Base-by-base conservation (phyloP, 2,888 invertebrate genomes). In the Stictocephala bisonia region DNA sequence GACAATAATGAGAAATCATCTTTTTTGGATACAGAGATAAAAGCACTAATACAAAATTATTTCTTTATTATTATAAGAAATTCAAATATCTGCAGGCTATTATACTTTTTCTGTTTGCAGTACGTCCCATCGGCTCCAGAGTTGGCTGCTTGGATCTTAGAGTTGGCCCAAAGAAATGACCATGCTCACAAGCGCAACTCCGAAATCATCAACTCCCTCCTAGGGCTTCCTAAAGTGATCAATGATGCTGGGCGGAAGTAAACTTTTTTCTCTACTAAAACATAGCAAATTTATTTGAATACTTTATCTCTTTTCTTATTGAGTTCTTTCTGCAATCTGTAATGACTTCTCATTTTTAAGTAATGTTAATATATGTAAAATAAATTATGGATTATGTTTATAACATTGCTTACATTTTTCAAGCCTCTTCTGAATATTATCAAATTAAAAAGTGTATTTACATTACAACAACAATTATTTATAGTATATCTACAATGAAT, bases 171-270 rank as follows among this genome's bases (percentile, higher is more conserved):
- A 40, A 81, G 81, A 3, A 78, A 80, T 11, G 81, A 78, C 68
- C 81, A 82, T 74, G 82, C 85, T 48, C 86, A 86, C 76, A 91
- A 91, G 80, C 85, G 91, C 3, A 91, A 91, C 80, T 91, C 91
- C 0, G 92, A 92, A 80, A 84, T 91, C 6, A 92, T 91, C 78
- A 92, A 91, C 82, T 90, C 92, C 0, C 85, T 93, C n/a, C 84
- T 93, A 41, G 89, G 90, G n/a, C 83, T 93, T 60, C 93, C 93
- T 7, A 91, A 91, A 80, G 90, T 88, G 75, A 88, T 93, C 88
- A 89, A 90, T 79, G 90, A 91, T 72, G 92, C 91, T 48, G 93
- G 93, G 67, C 77, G 79, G 50, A 73, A 73, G 35, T 73, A 44
- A 69, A 50, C 20, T n/a, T n/a, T n/a, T n/a, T n/a, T n/a, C n/a